Conservation (phyloP, 2,797 vertebrate species). For the Diplodus sargus region DNA sequence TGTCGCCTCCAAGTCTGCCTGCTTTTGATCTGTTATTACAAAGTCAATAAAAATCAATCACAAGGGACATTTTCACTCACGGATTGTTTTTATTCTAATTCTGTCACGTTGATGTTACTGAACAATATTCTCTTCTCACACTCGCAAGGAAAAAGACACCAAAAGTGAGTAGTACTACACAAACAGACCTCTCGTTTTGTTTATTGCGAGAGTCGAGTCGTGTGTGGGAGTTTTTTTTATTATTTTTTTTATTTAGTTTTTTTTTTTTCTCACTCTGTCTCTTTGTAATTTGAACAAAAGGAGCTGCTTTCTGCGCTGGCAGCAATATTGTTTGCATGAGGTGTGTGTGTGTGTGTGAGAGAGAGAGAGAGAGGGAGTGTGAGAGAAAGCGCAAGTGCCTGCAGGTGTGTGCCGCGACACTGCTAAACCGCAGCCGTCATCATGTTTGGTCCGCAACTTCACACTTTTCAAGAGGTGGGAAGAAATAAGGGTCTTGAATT, state of each 20-base stretch:
- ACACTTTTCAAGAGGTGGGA: conserved; percentile 43
- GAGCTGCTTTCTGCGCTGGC: conserved; percentile 55
- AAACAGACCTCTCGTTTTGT: conserved; percentile 38
- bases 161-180: conserved; percentile 18
- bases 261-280: conserved; percentile 13
- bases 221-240: conserved; percentile 47
- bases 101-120: not conserved
- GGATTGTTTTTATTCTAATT: conserved; percentile 15
- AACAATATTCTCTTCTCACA: conserved; percentile 12
- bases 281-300: conserved; percentile 67
- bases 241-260: not conserved
- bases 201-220: conserved; percentile 40
- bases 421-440: conserved; percentile 49
- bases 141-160: conserved; percentile 15
- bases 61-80: not conserved
- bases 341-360: conserved; percentile 19
- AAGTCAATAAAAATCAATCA: not conserved
- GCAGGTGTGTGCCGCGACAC: conserved; percentile 49
- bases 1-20: no score
- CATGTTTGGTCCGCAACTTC: conserved; percentile 45
- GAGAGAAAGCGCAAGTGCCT: conserved; percentile 44
- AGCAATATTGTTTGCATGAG: conserved; percentile 48
- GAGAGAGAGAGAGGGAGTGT: conserved; percentile 24
- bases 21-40: not conserved
- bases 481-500: not conserved